Base-by-base conservation (phyloP, 2,888 invertebrate species). In the Plagodis pulveraria region DNA sequence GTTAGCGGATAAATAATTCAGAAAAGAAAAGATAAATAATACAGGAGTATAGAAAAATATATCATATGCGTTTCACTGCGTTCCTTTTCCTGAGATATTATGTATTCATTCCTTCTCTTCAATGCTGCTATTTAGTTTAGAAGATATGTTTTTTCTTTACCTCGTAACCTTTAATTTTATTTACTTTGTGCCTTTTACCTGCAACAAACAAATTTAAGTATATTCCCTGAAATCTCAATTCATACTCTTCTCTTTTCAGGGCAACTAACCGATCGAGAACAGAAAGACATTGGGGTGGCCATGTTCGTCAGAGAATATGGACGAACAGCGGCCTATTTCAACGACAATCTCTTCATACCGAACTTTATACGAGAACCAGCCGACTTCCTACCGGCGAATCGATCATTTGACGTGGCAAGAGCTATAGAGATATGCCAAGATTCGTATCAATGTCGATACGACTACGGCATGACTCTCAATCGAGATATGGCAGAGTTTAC, bases 401-500 rank as follows among this genome's bases (percentile, higher is more conserved):
- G 96, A 52, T 93, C 95, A 0, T 86, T 93, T 7, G 96, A 96
- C 67, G 91, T 95, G 38, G 84, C 88, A 0, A 88, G 93, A 49
- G 96, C 97, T 0, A 87, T 93, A 47, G 95, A 95, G 50, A 86
- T 97, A 9, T 98, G 98, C 73, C 96, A 96, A 49, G 95, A 96
- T 54, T 96, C 96, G 0, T 96, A 96, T 81, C 97, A 98, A 77
- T 98, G 98, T 83, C 94, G 95, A 71, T 98, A 96, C 77, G 98
- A 98, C 80, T 98, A 96, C 78, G 96, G 96, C 0, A 95, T 98
- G 94, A 97, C 97, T 0, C 87, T 97, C 2, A 96, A 97, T 82
- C 93, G 96, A 66, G 97, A 98, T 70, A 93, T 97, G 93, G 98
- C 98, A 0, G 96, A 96, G 77, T 97, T 96, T 73, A 97, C 98